These are phyloP conservation scores for Glaucomys volans DNA, from an alignment of 2,113 vertebrate species.

Conservation along the genomic window DNA sequence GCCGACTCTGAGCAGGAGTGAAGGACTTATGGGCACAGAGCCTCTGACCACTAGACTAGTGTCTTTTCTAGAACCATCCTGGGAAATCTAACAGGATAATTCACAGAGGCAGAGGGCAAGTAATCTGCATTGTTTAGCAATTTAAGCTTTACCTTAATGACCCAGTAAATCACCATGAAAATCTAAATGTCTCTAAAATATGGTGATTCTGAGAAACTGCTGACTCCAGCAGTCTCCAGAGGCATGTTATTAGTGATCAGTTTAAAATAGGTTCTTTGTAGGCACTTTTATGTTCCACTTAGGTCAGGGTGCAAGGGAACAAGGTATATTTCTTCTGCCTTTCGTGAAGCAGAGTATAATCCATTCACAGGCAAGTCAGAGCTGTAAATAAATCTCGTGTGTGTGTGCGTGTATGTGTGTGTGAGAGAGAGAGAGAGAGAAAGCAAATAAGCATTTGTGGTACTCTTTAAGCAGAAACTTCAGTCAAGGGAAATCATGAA, in stretches of 20 bases:
- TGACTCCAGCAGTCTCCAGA: constrained; percentile 77
- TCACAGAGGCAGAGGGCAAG: constrained; percentile 31
- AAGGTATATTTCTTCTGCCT: constrained; percentile 60
- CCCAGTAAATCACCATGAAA: constrained; percentile 55
- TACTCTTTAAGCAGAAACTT: constrained; percentile 18
- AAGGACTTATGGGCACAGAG: not conserved
- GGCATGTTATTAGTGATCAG: constrained; percentile 72
- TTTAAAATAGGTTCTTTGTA: constrained; percentile 65
- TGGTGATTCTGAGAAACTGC: constrained; percentile 79
- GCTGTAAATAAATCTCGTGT: not conserved
- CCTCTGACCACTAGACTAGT: not conserved
- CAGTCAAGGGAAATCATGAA: not conserved
- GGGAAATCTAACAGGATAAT: not conserved
- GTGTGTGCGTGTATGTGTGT: too few relatives aligned
- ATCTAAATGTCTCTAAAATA: constrained; percentile 74
- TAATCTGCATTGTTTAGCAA: constrained; percentile 43
- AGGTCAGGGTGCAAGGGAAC: constrained; percentile 75
- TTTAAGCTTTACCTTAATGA: constrained; percentile 59
- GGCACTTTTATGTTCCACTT: constrained; percentile 73
- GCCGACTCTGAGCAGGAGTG: not conserved
- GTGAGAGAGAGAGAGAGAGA: too few relatives aligned
- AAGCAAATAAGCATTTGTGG: too few relatives aligned
- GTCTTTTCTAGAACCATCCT: not conserved
- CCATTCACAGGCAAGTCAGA: not conserved
- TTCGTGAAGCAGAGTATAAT: constrained; percentile 60